These are phyloP conservation scores for Perodicticus potto DNA, from an alignment of 2,797 vertebrate species.

Conservation along the genomic window DNA sequence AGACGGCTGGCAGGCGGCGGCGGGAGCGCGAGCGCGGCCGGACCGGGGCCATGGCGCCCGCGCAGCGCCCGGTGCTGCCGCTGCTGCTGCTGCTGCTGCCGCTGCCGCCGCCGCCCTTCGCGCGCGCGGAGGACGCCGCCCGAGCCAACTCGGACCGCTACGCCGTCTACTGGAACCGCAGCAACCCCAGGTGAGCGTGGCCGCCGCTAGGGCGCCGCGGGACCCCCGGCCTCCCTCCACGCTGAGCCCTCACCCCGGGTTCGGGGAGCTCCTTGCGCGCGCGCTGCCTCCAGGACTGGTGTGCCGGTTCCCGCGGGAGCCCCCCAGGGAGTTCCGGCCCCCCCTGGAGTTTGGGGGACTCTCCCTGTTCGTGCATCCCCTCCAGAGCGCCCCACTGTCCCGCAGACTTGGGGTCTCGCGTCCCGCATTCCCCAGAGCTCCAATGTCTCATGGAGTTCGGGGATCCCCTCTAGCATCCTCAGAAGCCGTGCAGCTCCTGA, in stretches of 20 bases:
- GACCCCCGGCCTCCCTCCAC: not conserved
- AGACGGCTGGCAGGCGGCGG: conserved; percentile 78
- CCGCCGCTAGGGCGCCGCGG: not conserved
- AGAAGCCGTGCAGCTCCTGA: not conserved
- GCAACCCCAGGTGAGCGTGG: conserved; percentile 93
- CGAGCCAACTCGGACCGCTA: conserved; percentile 94
- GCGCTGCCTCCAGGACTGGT: not conserved
- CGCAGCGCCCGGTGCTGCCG: conserved; percentile 86
- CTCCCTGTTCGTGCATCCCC: not conserved
- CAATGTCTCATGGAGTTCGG: not conserved
- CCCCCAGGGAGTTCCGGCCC: not conserved
- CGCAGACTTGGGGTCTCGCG: not conserved
- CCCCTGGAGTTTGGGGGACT: conserved; percentile 53
- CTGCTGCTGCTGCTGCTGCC: conserved; percentile 90
- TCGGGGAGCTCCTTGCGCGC: not conserved
- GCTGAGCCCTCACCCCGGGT: not conserved
- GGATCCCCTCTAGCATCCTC: not conserved
- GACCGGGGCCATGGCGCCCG: conserved; percentile 83
- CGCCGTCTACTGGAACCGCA: conserved; percentile 97
- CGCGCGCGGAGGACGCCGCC: conserved; percentile 92
- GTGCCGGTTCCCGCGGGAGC: not conserved
- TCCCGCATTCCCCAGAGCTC: not conserved
- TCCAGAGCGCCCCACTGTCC: not conserved
- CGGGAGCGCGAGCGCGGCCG: conserved; percentile 73
- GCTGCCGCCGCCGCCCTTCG: conserved; percentile 90